phyloP scores from a whole-genome alignment of 2,113 vertebrate genomes.

The Syngnathus typhle region DNA sequence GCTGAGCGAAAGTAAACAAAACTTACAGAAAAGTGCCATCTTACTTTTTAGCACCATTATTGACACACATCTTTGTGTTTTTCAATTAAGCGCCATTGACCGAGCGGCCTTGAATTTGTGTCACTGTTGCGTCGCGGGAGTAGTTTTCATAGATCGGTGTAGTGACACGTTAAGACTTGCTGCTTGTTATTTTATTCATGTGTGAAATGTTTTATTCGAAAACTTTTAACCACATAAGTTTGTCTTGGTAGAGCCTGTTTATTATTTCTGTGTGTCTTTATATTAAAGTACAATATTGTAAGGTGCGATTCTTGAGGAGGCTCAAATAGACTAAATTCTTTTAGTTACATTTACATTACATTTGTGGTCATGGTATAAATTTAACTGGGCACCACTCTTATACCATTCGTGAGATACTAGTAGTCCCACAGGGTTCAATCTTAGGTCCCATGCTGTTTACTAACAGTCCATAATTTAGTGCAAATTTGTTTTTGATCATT shows the following conservation, averaged over 20 bases:
- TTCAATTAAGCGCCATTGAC: slow-evolving; percentile 21
- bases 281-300: background rate
- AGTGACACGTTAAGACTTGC: background rate
- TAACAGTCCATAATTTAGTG: background rate
- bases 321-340: too few species aligned
- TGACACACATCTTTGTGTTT: background rate
- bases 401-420: background rate
- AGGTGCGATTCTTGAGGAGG: background rate
- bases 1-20: slow-evolving; percentile 42
- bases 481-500: background rate
- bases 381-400: too few species aligned
- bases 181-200: background rate
- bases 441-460: background rate
- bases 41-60: slow-evolving; percentile 15
- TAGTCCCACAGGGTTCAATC: background rate
- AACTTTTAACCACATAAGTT: background rate
- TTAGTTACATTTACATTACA: too few species aligned
- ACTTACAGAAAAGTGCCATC: slow-evolving; percentile 13
- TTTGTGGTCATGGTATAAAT: too few species aligned
- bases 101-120: background rate
- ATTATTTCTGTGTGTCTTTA: background rate
- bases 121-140: background rate
- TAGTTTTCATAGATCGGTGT: background rate
- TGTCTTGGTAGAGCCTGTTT: too few species aligned
- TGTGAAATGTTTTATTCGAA: background rate